Evolutionary conservation across 1,140 invertebrate genomes (phyloP), one percentile per base, ranked within the genome.

Genomic region (Dermatophagoides farinae): DNA sequence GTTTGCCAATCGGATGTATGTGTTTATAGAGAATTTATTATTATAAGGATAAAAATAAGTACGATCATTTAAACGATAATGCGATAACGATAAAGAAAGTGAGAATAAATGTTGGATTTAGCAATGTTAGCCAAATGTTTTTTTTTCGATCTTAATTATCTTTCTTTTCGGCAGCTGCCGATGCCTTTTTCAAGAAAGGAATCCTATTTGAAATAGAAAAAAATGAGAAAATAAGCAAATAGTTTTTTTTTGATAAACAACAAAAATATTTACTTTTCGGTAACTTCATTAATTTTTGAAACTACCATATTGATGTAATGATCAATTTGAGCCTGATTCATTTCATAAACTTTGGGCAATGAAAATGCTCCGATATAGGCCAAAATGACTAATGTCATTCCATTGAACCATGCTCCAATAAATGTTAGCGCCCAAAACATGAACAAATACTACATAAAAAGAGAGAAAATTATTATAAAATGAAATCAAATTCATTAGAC

Each of bases 401-500:
- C 91, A 76, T 96, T 97, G 78, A 97, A 97, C 86, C 88, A 93
- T 66, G 88, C 82, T 66, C 92, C 92, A 67, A 97, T 78, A 72
- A 96, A 97, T 37, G 92, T 97, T 70, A 96, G 78, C 68, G 83
- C 83, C 89, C 91, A 97, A 68, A 96, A 77, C 64, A 89, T 74
- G 63, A 91, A 79, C 66, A 82, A 87, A 74, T 96, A 96, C 78
- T 95, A 37, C 37, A 18, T n/a, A 12, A 50, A 50, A 10, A 50
- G 12, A 12, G 1, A 60, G 50, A 49, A 14, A 6, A 52, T 4
- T 1, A 49, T 9, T 20, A 49, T 23, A 6, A 18, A 60, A 49
- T 10, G 50, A 60, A 16, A 49, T 10, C 4, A 18, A 2, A 4
- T 14, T 14, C 6, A 31, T 6, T 40, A 23, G 23, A 37, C 6